Percentiles rank a stretch among this genome's conserved stretches.
phyloP scores from a whole-genome alignment of 2,113 vertebrate genomes.

The Mola mola region DNA sequence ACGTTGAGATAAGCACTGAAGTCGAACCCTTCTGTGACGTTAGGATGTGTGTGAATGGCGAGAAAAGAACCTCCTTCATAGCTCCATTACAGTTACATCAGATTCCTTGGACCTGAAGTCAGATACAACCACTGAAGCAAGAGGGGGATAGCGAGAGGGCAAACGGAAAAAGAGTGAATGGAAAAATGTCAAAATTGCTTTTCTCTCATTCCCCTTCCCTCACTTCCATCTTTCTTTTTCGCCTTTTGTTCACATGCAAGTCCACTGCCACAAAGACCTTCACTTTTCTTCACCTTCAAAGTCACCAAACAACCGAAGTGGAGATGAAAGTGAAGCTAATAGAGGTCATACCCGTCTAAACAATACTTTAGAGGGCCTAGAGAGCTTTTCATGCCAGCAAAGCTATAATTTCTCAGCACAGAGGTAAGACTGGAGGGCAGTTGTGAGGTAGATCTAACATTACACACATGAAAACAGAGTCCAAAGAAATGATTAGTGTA shows the following conservation, averaged over 20 bases:
- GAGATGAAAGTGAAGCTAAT: neutral
- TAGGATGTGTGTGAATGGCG: conserved; percentile 17
- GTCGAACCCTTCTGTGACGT: conserved; percentile 12
- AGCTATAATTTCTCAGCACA: conserved; percentile 42
- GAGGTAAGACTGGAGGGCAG: conserved; percentile 2
- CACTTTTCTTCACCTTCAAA: too few species aligned
- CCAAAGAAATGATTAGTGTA: conserved; percentile 76
- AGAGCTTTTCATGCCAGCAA: conserved; percentile 18
- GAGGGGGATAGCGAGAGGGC: conserved; percentile 37
- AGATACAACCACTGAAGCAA: conserved; percentile 52
- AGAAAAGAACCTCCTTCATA: conserved; percentile 47
- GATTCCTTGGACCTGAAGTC: conserved; percentile 70
- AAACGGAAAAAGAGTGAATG: conserved; percentile 72
- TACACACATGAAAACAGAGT: conserved; percentile 39
- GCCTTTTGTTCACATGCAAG: neutral
- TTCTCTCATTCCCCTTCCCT: conserved; percentile 33
- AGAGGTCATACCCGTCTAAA: conserved; percentile 25
- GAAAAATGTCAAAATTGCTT: conserved; percentile 65
- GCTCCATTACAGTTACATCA: conserved; percentile 62
- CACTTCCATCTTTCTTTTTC: neutral
- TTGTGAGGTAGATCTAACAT: conserved; percentile 41
- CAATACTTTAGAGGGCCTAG: neutral
- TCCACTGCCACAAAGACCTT: too few species aligned
- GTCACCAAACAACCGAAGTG: neutral
- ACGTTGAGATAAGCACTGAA: conserved; percentile 31